Base-by-base conservation (phyloP, 2,113 vertebrate genomes). In the Vulpes vulpes region DNA sequence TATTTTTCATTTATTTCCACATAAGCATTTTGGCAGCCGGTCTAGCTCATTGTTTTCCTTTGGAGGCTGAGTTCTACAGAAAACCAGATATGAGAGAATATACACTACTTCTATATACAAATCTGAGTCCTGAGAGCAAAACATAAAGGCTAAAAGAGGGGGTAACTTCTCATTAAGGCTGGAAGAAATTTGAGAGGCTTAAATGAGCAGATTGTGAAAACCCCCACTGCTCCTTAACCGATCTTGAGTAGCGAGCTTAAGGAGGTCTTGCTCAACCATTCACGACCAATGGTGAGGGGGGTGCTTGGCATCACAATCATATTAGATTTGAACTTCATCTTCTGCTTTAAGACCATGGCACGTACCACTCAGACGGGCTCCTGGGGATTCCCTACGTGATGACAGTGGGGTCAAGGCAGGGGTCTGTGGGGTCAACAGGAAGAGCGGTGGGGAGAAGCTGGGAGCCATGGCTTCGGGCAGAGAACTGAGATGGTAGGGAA, bases 361-460 rank as follows among this genome's bases (percentile, higher is more conserved):
- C 30, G 98, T 97, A 30, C 98, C 98, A 60, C 98, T 97, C 97
- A 96, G 93, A 95, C 97, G 98, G 0, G 78, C 95, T 92, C 97
- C 98, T 83, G 98, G 97, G 1, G 99, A 98, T 59, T 98, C 98
- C 8, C 98, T 97, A 49, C 98, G 98, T 83, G 99, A 98, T 60
- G 99, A 85, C 80, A 99, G 97, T 9, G 99, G 99, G 64, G 99
- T 99, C 89, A 98, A 38, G 94, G 96, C 98, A 69, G 99, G 99
- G 1, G 98, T 99, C 89, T 99, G 98, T 11, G 98, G 22, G 2
- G 99, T 99, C 95, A 99, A 98, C 14, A 99, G 98, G 19, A 99
- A 99, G 51, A 99, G 98, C 15, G 99, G 99, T 22, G 99, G 99
- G 95, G 99, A 99, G 97, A 99, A 99, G 85, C 94, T 99, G 57